A percentile compares a stretch with the other conserved stretches of the same genome.
phyloP scores from a whole-genome alignment of 2,797 vertebrate species.

The Arremon aurantiirostris region DNA sequence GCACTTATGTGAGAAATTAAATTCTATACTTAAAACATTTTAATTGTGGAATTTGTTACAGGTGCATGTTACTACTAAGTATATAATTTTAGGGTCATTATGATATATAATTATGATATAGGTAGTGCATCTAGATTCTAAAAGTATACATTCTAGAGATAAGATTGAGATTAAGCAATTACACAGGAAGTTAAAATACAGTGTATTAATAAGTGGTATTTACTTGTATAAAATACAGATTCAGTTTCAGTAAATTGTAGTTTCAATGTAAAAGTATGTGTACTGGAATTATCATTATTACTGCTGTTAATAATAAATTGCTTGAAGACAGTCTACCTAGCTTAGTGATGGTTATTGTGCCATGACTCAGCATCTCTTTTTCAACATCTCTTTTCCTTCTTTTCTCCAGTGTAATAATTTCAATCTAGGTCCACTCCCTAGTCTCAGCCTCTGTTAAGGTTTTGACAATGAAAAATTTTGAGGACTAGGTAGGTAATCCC shows the following conservation, averaged over 20 bases:
- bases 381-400: background rate
- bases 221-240: background rate
- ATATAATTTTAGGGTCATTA: background rate
- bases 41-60: background rate
- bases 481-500: background rate
- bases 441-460: background rate
- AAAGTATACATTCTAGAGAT: background rate
- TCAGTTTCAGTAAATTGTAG: background rate
- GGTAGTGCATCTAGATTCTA: background rate
- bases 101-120: background rate
- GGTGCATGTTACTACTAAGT: background rate
- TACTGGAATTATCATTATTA: too few species aligned
- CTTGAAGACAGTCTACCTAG: background rate
- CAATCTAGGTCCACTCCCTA: background rate
- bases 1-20: background rate
- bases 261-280: background rate
- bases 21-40: background rate
- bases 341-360: background rate
- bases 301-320: background rate
- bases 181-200: background rate
- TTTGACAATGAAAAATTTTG: background rate
- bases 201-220: background rate
- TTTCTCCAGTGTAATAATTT: background rate
- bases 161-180: slow-evolving; percentile 1
- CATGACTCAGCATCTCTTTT: background rate